Evolutionary conservation across 1,140 invertebrate genomes (phyloP).

Genomic region (Hyles vespertilio): DNA sequence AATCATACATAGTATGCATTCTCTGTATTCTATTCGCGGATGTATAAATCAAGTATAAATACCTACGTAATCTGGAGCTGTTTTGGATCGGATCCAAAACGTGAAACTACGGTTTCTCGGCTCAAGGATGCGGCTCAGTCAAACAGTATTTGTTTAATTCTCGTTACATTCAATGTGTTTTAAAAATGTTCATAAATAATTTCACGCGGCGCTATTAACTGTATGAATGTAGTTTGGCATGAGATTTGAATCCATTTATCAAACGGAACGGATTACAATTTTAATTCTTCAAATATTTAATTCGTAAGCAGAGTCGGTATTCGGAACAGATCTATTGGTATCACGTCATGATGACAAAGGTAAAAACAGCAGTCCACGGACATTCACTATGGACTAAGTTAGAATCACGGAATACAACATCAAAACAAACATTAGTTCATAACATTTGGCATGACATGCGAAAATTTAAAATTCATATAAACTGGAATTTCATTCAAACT

Average conservation of each 20-base stretch:
- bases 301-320: not conserved
- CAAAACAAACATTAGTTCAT: conserved; percentile 29
- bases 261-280: too few species aligned
- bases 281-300: not conserved
- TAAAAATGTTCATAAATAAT: too few species aligned
- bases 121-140: too few species aligned
- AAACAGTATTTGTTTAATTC: too few species aligned
- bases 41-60: conserved; percentile 21
- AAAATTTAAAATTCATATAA: conserved; percentile 12
- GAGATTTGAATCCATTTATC: too few species aligned
- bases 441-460: conserved; percentile 49
- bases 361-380: conserved; percentile 28
- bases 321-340: conserved; percentile 21
- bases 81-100: conserved; percentile 16
- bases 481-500: not conserved
- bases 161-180: too few species aligned
- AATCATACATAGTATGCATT: not conserved
- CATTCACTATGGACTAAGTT: conserved; percentile 23
- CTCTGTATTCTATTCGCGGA: conserved; percentile 7
- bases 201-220: too few species aligned
- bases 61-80: conserved; percentile 11
- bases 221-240: too few species aligned
- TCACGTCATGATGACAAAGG: conserved; percentile 20
- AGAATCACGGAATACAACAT: conserved; percentile 20
- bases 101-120: not conserved